A percentile compares a stretch with the other conserved stretches of the same genome.
These are phyloP conservation scores for Serinus canaria DNA, from an alignment of 2,113 vertebrate genomes.

Conservation along the genomic window DNA sequence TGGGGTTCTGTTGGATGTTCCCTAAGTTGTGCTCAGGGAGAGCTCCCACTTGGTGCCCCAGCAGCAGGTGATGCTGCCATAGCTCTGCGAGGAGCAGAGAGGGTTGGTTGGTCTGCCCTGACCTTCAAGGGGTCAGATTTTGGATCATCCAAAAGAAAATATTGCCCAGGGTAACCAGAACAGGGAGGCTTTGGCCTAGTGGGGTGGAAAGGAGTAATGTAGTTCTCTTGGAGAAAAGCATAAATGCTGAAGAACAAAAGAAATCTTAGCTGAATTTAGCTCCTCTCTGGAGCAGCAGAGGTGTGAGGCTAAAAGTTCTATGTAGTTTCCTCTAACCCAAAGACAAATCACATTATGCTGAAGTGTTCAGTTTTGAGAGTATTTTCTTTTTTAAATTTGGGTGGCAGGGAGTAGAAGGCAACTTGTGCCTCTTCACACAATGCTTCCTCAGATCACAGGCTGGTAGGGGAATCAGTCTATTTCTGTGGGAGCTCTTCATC, in stretches of 20 bases:
- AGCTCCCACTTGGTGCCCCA: rapidly evolving
- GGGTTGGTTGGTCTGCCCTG: background rate
- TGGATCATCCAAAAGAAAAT: background rate
- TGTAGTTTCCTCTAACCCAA: background rate
- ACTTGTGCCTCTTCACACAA: background rate
- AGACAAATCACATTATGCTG: background rate
- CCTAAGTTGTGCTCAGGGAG: background rate
- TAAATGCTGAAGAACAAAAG: background rate
- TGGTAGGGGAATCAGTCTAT: background rate
- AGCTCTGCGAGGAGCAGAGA: background rate
- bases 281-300: background rate
- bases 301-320: background rate
- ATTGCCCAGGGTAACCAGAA: background rate
- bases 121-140: background rate
- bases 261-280: background rate
- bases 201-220: background rate
- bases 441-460: background rate
- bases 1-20: background rate
- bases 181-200: background rate
- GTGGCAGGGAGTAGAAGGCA: background rate
- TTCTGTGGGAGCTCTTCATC: background rate
- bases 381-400: background rate
- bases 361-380: no score
- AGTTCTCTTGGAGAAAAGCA: background rate
- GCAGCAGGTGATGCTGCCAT: background rate